Evolutionary conservation across 1,140 invertebrate species (phyloP), one percentile per base, ranked within the genome.

Genomic region (Phymastichus coffea): DNA sequence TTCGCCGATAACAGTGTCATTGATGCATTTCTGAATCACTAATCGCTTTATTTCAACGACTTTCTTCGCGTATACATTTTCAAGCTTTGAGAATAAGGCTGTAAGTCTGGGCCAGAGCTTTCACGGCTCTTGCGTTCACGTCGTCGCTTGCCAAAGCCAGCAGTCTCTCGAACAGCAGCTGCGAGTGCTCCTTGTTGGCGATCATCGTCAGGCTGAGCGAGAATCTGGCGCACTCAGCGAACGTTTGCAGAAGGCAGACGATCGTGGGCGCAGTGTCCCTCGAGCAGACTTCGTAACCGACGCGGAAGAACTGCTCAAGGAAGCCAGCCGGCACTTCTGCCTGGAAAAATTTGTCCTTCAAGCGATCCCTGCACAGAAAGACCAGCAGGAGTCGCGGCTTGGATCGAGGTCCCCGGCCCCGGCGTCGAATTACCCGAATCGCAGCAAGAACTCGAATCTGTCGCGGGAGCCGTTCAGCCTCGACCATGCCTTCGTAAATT

Each of bases 171-270:
- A 61, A 55, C 10, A 55, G 10, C 2, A 25, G 22, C 12, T 35
- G 14, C 3, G 49, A 6, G 9, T 0, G 6, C 3, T 23, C 4
- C 14, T 43, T 61, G 28, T 43, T 49, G 44, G 51, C 33, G 3
- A 61, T 61, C 46, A 61, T 55, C 7, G 59, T 20, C n/a, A 61
- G 12, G 4, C 46, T 49, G 14, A 61, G 48, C 1, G 46, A 25
- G 37, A 78, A 77, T 56, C 76, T 66, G 9, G 71, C 69, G 40
- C 72, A 78, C 22, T 66, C 35, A 23, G 66, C 68, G 1, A 76
- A 35, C 30, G 54, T 66, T 26, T 2, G 26, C 15, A 77, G 49
- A 51, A 78, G 22, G 22, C 75, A 67, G n/a, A 69, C 20, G 8
- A 75, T 52, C 12, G 6, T 6, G 0, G 14, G 0, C 3, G 43